Evolutionary conservation across 2,888 invertebrate genomes (phyloP).

Genomic region (Spilarctia lutea): DNA sequence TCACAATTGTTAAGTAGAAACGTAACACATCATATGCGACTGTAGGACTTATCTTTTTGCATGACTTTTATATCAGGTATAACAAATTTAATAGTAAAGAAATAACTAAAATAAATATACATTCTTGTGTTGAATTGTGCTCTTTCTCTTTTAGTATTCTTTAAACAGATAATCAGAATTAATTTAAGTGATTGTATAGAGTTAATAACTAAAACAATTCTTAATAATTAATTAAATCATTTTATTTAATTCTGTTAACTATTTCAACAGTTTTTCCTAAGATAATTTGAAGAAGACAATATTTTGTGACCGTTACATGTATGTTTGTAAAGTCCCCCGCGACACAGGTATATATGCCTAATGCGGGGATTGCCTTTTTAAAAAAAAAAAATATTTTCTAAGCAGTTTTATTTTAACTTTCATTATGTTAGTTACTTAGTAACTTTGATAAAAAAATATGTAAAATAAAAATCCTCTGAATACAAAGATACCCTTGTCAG

Average conservation of each 20-base stretch:
- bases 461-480: slow-evolving; percentile 59
- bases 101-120: background rate
- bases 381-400: no score
- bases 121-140: background rate
- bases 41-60: background rate
- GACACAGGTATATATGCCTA: no score
- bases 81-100: background rate
- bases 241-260: background rate
- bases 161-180: background rate
- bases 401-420: background rate
- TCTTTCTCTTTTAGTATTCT: background rate
- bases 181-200: background rate
- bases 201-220: background rate
- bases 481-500: slow-evolving; percentile 58
- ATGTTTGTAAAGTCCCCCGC: no score
- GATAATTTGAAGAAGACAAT: background rate
- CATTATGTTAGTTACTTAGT: background rate
- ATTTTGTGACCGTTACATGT: no score
- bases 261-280: background rate
- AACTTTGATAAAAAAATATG: slow-evolving; percentile 27
- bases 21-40: background rate
- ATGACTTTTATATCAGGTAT: background rate
- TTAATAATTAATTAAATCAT: background rate
- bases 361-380: no score
- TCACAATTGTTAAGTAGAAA: background rate